These are phyloP conservation scores for Monarcha castaneiventris DNA, from an alignment of 2,113 vertebrate genomes.

Conservation along the genomic window DNA sequence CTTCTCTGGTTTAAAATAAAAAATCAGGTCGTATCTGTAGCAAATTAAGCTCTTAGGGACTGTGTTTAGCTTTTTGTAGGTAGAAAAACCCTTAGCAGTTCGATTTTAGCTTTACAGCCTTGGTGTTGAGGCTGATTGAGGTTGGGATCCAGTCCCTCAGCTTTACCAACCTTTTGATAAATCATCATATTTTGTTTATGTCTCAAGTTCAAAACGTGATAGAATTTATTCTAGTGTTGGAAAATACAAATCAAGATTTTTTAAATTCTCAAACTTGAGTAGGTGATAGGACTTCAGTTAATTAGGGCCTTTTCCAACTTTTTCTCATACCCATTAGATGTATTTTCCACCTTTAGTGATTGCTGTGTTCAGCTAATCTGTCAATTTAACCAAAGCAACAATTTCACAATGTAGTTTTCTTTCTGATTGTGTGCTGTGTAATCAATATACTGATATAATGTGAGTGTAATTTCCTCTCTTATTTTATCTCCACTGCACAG, in stretches of 20 bases:
- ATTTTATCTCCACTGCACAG: slow-evolving; percentile 80
- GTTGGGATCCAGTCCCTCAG: neutral
- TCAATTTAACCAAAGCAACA: slow-evolving; percentile 78
- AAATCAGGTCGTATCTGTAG: neutral
- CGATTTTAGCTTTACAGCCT: neutral
- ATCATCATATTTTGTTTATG: neutral
- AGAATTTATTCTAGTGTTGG: neutral
- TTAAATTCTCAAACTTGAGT: neutral
- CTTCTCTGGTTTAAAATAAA: neutral
- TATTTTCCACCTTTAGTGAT: slow-evolving; percentile 69
- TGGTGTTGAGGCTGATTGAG: fast-evolving
- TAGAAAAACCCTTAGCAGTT: neutral
- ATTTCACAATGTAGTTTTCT: slow-evolving; percentile 78
- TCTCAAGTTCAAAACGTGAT: neutral
- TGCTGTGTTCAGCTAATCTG: slow-evolving; percentile 74
- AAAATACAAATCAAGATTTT: neutral
- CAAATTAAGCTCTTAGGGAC: neutral
- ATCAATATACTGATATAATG: slow-evolving; percentile 81
- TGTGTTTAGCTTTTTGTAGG: neutral
- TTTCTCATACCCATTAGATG: neutral
- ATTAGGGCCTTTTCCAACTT: neutral
- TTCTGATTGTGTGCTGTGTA: slow-evolving; percentile 82
- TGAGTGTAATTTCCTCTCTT: slow-evolving; percentile 82
- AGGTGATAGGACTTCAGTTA: neutral
- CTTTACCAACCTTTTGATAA: neutral